Conservation (phyloP, 2,888 invertebrate genomes). For the Hermaeophaga mercurialis region DNA sequence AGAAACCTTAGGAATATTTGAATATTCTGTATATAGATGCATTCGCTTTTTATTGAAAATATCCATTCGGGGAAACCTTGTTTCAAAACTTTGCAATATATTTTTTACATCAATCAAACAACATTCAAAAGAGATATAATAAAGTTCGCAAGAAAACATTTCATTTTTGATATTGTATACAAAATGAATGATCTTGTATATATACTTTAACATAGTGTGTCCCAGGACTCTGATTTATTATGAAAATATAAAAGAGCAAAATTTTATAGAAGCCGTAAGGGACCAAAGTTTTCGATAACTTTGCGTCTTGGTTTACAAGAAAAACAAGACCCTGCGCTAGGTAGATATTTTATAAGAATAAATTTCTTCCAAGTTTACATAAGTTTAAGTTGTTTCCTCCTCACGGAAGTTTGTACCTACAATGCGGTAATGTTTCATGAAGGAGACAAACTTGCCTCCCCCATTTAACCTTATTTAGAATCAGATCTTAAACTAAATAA, state of each 20-base stretch:
- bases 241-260: slow-evolving; percentile 17
- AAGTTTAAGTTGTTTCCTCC: slow-evolving; percentile 8
- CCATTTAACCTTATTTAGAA: slow-evolving; percentile 2
- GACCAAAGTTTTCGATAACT: slow-evolving; percentile 18
- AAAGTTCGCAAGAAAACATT: neutral
- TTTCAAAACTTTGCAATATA: no score
- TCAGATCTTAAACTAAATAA: no score
- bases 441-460: neutral
- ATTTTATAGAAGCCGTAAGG: slow-evolving; percentile 7
- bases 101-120: neutral
- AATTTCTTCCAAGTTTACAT: slow-evolving; percentile 19
- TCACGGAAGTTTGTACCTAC: slow-evolving; percentile 12
- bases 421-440: slow-evolving; percentile 16
- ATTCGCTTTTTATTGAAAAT: no score
- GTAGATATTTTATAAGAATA: slow-evolving; percentile 19
- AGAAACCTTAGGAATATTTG: no score
- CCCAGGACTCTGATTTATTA: slow-evolving; percentile 18
- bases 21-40: no score
- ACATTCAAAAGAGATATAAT: neutral
- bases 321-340: slow-evolving; percentile 8
- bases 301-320: slow-evolving; percentile 15
- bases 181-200: slow-evolving; percentile 7
- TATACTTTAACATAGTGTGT: neutral
- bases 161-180: neutral
- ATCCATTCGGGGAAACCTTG: no score